Evolutionary conservation across 2,113 vertebrate species (phyloP).

Genomic region (Elachura formosa): DNA sequence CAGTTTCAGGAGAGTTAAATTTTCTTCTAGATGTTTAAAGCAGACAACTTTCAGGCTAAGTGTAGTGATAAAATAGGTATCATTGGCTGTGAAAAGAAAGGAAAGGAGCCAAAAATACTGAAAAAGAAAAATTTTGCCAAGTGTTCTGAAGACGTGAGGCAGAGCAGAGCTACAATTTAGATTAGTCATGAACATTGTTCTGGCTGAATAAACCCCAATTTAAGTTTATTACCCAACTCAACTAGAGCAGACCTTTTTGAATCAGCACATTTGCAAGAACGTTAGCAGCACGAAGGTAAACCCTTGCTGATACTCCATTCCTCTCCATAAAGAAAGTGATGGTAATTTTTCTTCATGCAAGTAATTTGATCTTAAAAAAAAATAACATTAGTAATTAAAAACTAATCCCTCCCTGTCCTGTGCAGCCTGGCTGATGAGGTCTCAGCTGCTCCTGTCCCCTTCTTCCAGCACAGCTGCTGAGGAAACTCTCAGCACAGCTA

Average conservation of each 20-base stretch:
- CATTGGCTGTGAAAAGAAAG: background rate
- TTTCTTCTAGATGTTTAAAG: background rate
- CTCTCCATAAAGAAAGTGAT: background rate
- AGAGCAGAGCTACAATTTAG: background rate
- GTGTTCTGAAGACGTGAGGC: background rate
- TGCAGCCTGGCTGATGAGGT: no score
- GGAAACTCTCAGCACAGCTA: no score
- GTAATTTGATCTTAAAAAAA: background rate
- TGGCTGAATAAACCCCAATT: background rate
- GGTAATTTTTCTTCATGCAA: background rate
- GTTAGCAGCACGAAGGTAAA: background rate
- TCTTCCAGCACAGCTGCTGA: no score
- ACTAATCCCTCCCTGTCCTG: no score
- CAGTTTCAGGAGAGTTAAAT: background rate
- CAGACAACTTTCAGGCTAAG: background rate
- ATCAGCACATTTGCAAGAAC: background rate
- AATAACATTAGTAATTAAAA: background rate
- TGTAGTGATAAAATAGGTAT: background rate
- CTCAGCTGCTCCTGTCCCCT: no score
- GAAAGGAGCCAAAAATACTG: background rate
- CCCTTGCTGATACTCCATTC: background rate
- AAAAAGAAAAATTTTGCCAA: background rate
- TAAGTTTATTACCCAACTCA: background rate
- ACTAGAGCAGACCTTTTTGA: background rate
- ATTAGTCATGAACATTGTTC: background rate